phyloP scores from a whole-genome alignment of 2,888 invertebrate genomes.

The Lasioglossum pauxillum region DNA sequence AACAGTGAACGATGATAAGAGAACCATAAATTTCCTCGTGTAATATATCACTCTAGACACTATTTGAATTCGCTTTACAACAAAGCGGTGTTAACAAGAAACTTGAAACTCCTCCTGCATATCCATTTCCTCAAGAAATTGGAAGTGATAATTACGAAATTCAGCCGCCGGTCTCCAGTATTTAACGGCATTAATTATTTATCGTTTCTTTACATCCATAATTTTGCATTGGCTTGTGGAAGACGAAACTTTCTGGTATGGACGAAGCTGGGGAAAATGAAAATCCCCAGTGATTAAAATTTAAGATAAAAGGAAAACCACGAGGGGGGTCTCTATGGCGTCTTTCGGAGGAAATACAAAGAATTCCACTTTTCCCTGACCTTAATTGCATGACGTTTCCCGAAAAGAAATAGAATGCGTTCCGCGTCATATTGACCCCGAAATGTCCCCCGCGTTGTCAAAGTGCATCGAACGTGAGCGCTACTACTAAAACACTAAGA shows the following conservation, averaged over 20 bases:
- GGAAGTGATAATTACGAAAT: not conserved
- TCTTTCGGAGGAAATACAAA: not conserved
- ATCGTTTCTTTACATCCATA: not conserved
- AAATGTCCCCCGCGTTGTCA: not conserved
- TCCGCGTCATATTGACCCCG: not conserved
- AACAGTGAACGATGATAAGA: not conserved
- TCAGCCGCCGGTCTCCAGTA: not conserved
- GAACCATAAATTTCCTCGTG: not conserved
- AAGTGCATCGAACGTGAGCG: not conserved
- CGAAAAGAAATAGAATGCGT: slow-evolving; percentile 18
- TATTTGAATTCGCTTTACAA: not conserved
- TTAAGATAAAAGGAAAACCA: not conserved
- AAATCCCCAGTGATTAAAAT: not conserved
- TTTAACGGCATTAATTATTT: not conserved
- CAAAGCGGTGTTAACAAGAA: not conserved
- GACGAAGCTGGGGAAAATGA: not conserved
- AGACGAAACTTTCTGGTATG: not conserved
- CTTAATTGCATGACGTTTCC: slow-evolving; percentile 44
- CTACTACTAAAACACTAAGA: not conserved
- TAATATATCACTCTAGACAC: not conserved
- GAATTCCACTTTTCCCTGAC: slow-evolving; percentile 39
- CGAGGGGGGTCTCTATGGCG: slow-evolving; percentile 4
- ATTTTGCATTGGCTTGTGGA: not conserved
- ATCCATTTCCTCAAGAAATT: not conserved
- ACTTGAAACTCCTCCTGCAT: not conserved